Base-by-base conservation (phyloP, 2,797 vertebrate species). In the Melanotaenia maccullochi region DNA sequence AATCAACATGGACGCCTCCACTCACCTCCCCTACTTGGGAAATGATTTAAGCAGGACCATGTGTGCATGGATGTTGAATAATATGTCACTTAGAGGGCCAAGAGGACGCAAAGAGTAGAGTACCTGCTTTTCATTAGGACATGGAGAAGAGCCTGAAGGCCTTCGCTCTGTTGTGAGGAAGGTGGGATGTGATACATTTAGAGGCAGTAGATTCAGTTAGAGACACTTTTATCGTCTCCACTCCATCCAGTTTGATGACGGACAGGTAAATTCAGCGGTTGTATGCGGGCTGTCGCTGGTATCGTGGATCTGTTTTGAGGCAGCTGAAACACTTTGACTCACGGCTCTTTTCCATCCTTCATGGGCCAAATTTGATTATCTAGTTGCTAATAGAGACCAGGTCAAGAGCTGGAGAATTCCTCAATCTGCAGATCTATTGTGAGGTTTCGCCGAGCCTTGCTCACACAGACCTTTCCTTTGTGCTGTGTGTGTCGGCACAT, bases 281-380 rank as follows among this genome's bases (percentile, higher is more conserved):
- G 20, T 13, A 18, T 11, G 9, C 36, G 61, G 54, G 62, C 35
- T 38, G 63, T 54, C 1, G 49, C 54, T n/a, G 75, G 38, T 71
- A 65, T 82, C 30, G 14, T 35, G 3, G 40, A 68, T 83, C 81
- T 76, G 83, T 80, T 88, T 87, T 84, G 65, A 88, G 65, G 71
- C 67, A 86, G 74, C 72, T 78, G 76, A 85, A 76, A 82, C 69
- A 16, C 57, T 81, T 77, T 65, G 68, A 94, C 97, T 94, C 56
- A 2, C 55, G 91, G 97, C 95, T 85, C 87, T 93, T 95, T 96
- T 95, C 93, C 95, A 64, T 92, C 92, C 84, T 72, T 93, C 87
- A 87, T 94, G 51, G 66, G 94, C 94, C 92, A 95, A 97, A 98
- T 97, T 95, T 91, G 96, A 98, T 98, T 98, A 98, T 95, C 93